Base-by-base conservation (phyloP, 2,797 vertebrate genomes). In the Neostethus bicornis region DNA sequence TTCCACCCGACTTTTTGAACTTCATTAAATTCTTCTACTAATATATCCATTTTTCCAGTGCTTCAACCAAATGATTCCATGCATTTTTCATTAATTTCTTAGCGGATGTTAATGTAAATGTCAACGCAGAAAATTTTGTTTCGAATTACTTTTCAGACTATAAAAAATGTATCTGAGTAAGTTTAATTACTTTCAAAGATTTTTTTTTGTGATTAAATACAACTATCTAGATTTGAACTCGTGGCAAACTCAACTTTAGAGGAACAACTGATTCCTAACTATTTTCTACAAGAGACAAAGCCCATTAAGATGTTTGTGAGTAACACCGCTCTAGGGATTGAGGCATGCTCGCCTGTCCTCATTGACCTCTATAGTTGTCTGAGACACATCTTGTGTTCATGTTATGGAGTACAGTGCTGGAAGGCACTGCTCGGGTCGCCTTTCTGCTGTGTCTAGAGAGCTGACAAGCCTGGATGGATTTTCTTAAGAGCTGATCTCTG, bases 381-480 rank as follows among this genome's bases (percentile, higher is more conserved):
- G 72, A 72, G 66, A 83, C 73, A 71, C 65, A 51, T 85, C 70
- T 68, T 53, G 48, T 67, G 75, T 68, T 57, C 46, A 47, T 59
- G 45, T 45, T 43, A 49, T 49, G 51, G 19, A 60, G 52, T 60
- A 52, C 56, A 28, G 66, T 3, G 53, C 80, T 79, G 51, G 60
- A 65, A 83, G 75, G 70, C 74, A 75, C 32, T 34, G 66, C 59
- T 12, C 50, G 73, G 66, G 68, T 76, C 38, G 14, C 57, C 63
- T 62, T 66, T 70, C 39, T 69, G 81, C 75, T 55, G 61, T 74
- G 83, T 86, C 83, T 73, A 38, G 73, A 85, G 83, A 85, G 61
- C 78, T 61, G 75, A 84, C 83, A 70, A 77, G 74, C 52, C 66
- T 83, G 60, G 13, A 46, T 81, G 79, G 75, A 80, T 80, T 80